phyloP scores from a whole-genome alignment of 2,888 invertebrate species.

The Latrodectus hesperus region DNA sequence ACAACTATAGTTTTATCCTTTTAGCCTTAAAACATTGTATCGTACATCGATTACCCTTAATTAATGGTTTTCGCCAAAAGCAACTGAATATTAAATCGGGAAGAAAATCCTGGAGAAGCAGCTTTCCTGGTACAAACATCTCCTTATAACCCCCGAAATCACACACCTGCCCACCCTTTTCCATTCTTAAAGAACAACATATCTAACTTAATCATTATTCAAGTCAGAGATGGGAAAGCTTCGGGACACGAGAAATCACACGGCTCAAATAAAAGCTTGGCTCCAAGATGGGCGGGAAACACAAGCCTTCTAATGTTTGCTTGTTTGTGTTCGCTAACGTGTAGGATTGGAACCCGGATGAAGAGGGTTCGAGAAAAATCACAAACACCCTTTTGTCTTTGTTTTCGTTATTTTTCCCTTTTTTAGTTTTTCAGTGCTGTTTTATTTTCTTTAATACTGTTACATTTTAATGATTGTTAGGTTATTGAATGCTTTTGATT shows the following conservation, averaged over 20 bases:
- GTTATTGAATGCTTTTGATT: too few relatives aligned
- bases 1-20: too few relatives aligned
- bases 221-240: slow-evolving; percentile 29
- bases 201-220: slow-evolving; percentile 43
- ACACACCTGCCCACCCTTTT: not conserved
- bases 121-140: not conserved
- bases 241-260: slow-evolving; percentile 36
- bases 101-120: not conserved
- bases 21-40: not conserved
- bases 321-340: slow-evolving; percentile 27
- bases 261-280: slow-evolving; percentile 38
- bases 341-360: slow-evolving; percentile 21
- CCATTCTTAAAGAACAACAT: slow-evolving; percentile 21
- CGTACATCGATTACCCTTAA: slow-evolving; percentile 5
- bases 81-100: not conserved
- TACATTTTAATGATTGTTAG: too few relatives aligned
- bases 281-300: slow-evolving; percentile 4
- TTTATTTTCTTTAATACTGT: too few relatives aligned
- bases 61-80: not conserved
- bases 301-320: slow-evolving; percentile 49
- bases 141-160: not conserved
- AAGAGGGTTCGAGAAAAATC: not conserved
- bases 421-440: not conserved
- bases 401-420: too few relatives aligned
- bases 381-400: not conserved